Percentiles rank a stretch among this genome's conserved stretches.
Conservation (phyloP, 2,113 vertebrate genomes). For the Pontoporia blainvillei region DNA sequence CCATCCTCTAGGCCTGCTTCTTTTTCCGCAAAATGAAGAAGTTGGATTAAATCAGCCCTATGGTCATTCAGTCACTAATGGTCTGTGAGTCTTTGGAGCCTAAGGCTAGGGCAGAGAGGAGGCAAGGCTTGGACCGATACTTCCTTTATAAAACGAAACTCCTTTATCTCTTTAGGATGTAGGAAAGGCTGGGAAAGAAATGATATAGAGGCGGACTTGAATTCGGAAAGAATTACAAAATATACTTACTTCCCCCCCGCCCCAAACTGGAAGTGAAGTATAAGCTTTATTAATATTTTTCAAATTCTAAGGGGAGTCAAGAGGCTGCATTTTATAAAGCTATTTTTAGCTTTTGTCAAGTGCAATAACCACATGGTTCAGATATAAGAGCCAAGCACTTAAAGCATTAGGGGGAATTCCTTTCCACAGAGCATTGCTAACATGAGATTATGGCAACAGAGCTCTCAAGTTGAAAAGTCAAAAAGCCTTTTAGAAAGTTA, state of each 20-base stretch:
- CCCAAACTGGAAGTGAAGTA: background rate
- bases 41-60: background rate
- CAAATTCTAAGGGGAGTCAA: conserved; percentile 24
- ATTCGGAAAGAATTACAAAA: background rate
- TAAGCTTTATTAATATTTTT: conserved; percentile 44
- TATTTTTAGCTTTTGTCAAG: conserved; percentile 63
- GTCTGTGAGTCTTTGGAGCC: background rate
- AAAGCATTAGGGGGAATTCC: conserved; percentile 62
- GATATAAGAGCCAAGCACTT: conserved; percentile 26
- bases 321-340: conserved; percentile 32
- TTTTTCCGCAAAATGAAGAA: background rate
- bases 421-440: background rate
- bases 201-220: background rate
- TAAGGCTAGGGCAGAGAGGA: background rate
- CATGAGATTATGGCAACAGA: background rate
- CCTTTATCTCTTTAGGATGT: background rate
- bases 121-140: background rate
- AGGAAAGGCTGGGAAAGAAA: background rate
- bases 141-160: background rate
- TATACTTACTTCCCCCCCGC: background rate
- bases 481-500: conserved; percentile 40
- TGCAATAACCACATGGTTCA: conserved; percentile 6
- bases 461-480: background rate
- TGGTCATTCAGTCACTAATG: background rate
- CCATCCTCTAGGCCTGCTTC: background rate